Evolutionary conservation across 2,797 vertebrate genomes (phyloP).

Genomic region (Tragopan temminckii): DNA sequence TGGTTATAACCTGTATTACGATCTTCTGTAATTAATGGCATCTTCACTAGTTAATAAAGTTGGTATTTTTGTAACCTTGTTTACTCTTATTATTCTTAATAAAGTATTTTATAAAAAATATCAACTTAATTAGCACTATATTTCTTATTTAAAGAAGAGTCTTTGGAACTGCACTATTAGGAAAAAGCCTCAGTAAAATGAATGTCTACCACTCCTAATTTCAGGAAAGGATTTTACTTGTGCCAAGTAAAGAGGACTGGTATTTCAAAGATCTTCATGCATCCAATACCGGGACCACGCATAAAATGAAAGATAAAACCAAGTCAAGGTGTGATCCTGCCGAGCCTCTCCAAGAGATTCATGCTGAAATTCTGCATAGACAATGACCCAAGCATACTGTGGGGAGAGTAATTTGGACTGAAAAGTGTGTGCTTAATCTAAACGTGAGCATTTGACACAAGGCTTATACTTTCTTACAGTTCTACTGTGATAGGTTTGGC

Average conservation of each 20-base stretch:
- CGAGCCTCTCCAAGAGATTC: neutral
- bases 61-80: conserved; percentile 87
- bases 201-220: neutral
- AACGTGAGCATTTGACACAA: neutral
- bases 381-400: neutral
- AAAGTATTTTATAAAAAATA: conserved; percentile 83
- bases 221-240: neutral
- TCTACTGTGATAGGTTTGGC: neutral
- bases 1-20: conserved; percentile 80
- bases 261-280: neutral
- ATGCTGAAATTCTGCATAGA: neutral
- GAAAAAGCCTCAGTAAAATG: neutral
- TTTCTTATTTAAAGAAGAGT: conserved; percentile 49
- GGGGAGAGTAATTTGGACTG: neutral
- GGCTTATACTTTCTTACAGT: neutral
- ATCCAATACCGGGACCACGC: neutral
- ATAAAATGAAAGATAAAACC: neutral
- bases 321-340: neutral
- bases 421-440: neutral
- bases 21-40: conserved; percentile 80
- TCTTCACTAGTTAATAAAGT: conserved; percentile 76
- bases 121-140: conserved; percentile 20
- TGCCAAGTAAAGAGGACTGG: neutral
- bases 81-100: conserved; percentile 83
- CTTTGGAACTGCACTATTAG: neutral